Percentiles rank a stretch among this genome's conserved stretches.
These are phyloP conservation scores for Pristionchus japonicus DNA, from an alignment of 2,888 invertebrate species.

Conservation along the genomic window DNA sequence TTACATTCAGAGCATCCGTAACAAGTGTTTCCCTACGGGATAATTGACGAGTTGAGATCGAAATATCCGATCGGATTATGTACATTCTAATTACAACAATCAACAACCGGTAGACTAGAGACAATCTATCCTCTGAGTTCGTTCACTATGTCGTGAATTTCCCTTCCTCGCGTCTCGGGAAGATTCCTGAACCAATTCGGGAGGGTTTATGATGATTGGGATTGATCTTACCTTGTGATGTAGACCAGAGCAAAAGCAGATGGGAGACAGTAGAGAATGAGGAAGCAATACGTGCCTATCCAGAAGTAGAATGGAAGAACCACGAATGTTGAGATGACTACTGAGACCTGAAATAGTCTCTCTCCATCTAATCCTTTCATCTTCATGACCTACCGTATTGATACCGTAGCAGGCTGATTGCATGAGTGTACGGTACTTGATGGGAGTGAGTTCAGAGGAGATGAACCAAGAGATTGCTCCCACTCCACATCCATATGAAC, in stretches of 20 bases:
- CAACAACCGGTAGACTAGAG: background rate
- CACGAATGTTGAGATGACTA: slow-evolving; percentile 34
- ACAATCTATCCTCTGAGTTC: slow-evolving; percentile 56
- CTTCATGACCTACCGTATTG: slow-evolving; percentile 57
- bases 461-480: slow-evolving; percentile 70
- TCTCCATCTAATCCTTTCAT: background rate
- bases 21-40: background rate
- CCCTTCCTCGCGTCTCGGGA: slow-evolving; percentile 66
- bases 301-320: slow-evolving; percentile 40
- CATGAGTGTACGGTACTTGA: slow-evolving; percentile 62
- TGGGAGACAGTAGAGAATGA: slow-evolving; percentile 63
- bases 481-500: slow-evolving; percentile 53
- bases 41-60: background rate
- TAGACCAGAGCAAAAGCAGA: slow-evolving; percentile 55
- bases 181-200: no score
- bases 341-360: background rate
- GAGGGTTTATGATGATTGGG: no score
- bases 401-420: slow-evolving; percentile 65
- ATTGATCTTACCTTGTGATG: background rate
- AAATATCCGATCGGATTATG: slow-evolving; percentile 19
- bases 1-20: background rate
- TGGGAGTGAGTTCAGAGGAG: slow-evolving; percentile 64
- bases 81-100: slow-evolving; percentile 9
- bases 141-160: slow-evolving; percentile 66
- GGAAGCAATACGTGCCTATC: slow-evolving; percentile 57